These are phyloP conservation scores for Epizoanthus illoricatus DNA, from an alignment of 92 coral and sea anemone species.

Conservation along the genomic window DNA sequence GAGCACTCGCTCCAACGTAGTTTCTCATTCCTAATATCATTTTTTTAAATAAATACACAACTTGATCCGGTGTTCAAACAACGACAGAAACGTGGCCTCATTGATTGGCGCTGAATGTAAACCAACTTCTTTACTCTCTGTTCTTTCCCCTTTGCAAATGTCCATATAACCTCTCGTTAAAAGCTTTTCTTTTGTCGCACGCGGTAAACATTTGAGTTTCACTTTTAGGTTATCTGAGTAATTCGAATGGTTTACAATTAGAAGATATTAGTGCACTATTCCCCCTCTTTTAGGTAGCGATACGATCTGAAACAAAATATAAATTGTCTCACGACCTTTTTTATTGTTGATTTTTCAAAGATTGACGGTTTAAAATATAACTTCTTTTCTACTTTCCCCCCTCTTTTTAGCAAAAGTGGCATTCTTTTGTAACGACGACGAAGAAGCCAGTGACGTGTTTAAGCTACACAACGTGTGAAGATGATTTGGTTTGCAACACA, in stretches of 20 bases:
- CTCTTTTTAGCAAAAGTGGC: conserved; percentile 6
- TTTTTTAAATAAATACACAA: conserved; percentile 29
- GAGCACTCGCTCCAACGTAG: conserved; percentile 27
- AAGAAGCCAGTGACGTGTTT: conserved; percentile 20
- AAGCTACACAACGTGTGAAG: conserved; percentile 28
- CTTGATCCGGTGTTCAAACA: conserved; percentile 41
- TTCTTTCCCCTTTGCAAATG: conserved; percentile 27
- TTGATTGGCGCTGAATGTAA: conserved; percentile 33
- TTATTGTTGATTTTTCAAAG: background rate
- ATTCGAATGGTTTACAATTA: conserved; percentile 26
- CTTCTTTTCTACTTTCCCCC: background rate
- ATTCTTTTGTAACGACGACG: conserved; percentile 3
- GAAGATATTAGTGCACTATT: background rate
- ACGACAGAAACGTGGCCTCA: background rate
- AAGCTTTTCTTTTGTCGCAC: conserved; percentile 69
- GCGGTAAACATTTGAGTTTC: conserved; percentile 65
- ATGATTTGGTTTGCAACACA: conserved; percentile 27
- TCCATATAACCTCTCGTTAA: conserved; percentile 53
- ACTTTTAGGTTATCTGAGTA: conserved; percentile 54
- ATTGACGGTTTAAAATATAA: background rate
- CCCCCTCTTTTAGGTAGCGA: conserved; percentile 8
- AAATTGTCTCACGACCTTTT: background rate
- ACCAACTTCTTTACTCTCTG: conserved; percentile 48
- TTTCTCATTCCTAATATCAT: conserved; percentile 29
- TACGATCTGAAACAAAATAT: conserved; percentile 3